Base-by-base conservation (phyloP, 1,140 invertebrate genomes). In the Nymphalis io region DNA sequence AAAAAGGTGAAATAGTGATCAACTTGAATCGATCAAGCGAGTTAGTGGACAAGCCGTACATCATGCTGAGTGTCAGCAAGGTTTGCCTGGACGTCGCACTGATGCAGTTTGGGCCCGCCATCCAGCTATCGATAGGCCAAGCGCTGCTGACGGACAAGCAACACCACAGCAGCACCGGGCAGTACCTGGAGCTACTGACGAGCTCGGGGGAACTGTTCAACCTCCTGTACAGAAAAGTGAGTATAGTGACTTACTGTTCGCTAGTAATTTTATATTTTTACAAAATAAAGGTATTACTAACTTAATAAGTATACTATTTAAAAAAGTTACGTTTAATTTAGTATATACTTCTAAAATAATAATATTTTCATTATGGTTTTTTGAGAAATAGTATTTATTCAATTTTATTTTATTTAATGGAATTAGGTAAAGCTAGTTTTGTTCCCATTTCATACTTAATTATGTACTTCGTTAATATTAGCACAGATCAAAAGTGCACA, bases 131-230 rank as follows among this genome's bases (percentile, higher is more conserved):
- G 21, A 85, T 97, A 1, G 94, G 94, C 15, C 93, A 93, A 16
- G 91, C 96, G 60, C 92, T 96, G 75, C 84, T 97, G n/a, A 95
- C 95, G 1, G 96, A 97, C 83, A 96, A 96, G 87, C 93, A 96
- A 65, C 96, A 97, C 79, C 94, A 94, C 70, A 94, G 94, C 33
- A 88, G 93, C 60, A 94, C 94, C 51, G 96, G 96, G 83, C 95
- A 96, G 81, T 96, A 96, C 80, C 85, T 96, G 48, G 96, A 97
- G 81, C 82, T 97, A 38, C 91, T 97, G 51, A 94, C 94, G 58
- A 94, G 95, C 13, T 94, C 94, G 48, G 94, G 95, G 0, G 92
- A 97, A 81, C 92, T 97, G 60, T 92, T 96, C 21, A 94, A 95
- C 68, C 79, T 96, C 55, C 93, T 96, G 3, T 97, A 96, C 81